Evolutionary conservation across 1,140 invertebrate species (phyloP).

Genomic region (Trissolcus basalis): DNA sequence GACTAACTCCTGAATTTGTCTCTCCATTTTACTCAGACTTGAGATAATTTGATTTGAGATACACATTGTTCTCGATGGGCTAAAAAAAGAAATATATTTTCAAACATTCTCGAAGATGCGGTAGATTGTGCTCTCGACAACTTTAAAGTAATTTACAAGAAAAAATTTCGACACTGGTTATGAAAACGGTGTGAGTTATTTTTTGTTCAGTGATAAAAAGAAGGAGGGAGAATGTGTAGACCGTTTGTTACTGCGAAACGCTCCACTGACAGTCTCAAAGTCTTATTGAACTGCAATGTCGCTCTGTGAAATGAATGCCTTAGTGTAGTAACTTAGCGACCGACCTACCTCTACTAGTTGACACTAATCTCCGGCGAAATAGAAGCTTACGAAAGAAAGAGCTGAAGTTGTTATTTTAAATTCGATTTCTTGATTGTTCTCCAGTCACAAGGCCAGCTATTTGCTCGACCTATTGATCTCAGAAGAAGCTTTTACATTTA

Average conservation of each 20-base stretch:
- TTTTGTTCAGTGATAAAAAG: slow-evolving; percentile 23
- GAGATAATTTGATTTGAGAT: too few relatives aligned
- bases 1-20: too few relatives aligned
- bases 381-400: slow-evolving; percentile 58
- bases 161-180: slow-evolving; percentile 29
- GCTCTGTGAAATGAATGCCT: slow-evolving; percentile 51
- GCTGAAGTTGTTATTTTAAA: slow-evolving; percentile 55
- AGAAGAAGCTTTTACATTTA: slow-evolving; percentile 36
- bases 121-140: too few relatives aligned
- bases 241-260: slow-evolving; percentile 50
- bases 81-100: too few relatives aligned
- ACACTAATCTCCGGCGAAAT: slow-evolving; percentile 56
- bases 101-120: too few relatives aligned
- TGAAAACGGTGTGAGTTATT: slow-evolving; percentile 36
- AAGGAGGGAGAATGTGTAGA: slow-evolving; percentile 36
- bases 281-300: slow-evolving; percentile 53
- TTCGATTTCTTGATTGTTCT: slow-evolving; percentile 53
- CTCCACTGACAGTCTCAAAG: slow-evolving; percentile 47
- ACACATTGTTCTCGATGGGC: too few relatives aligned
- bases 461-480: slow-evolving; percentile 34
- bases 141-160: not conserved
- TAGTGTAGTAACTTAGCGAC: slow-evolving; percentile 51
- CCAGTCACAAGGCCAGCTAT: slow-evolving; percentile 18
- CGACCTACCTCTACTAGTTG: slow-evolving; percentile 47
- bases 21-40: too few relatives aligned